These are phyloP conservation scores for Gambusia affinis DNA, from an alignment of 2,113 vertebrate species.

Conservation along the genomic window DNA sequence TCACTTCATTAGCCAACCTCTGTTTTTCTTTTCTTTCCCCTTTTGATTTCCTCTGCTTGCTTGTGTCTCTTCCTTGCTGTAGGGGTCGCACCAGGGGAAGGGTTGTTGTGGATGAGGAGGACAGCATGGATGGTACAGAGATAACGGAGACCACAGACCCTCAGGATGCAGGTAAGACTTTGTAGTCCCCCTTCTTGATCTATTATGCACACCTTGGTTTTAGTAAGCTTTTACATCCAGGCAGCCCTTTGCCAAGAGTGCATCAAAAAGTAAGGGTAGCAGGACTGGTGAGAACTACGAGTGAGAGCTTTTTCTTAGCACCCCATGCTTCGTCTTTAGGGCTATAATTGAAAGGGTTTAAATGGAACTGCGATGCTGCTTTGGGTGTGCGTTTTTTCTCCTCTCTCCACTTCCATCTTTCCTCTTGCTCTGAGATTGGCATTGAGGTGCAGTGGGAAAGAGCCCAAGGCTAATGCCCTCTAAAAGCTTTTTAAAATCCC, in stretches of 20 bases:
- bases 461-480: slow-evolving; percentile 80
- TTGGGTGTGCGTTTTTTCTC: slow-evolving; percentile 44
- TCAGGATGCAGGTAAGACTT: slow-evolving; percentile 86
- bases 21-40: not conserved
- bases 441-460: slow-evolving; percentile 77
- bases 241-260: slow-evolving; percentile 27
- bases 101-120: slow-evolving; percentile 91
- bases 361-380: slow-evolving; percentile 74
- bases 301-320: slow-evolving; percentile 71
- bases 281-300: slow-evolving; percentile 43
- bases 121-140: slow-evolving; percentile 97
- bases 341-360: slow-evolving; percentile 80
- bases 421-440: slow-evolving; percentile 67
- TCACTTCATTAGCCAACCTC: slow-evolving; percentile 10
- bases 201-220: slow-evolving; percentile 29
- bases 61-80: slow-evolving; percentile 36
- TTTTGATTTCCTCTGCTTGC: slow-evolving; percentile 32
- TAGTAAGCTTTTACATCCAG: slow-evolving; percentile 41
- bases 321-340: slow-evolving; percentile 66
- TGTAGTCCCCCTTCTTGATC: slow-evolving; percentile 4
- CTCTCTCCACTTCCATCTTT: slow-evolving; percentile 62
- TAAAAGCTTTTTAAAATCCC: slow-evolving; percentile 85
- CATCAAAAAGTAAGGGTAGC: slow-evolving; percentile 41
- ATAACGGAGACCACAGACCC: slow-evolving; percentile 86
- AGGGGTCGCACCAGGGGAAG: slow-evolving; percentile 95